These are phyloP conservation scores for Leuciscus waleckii DNA, from an alignment of 2,797 vertebrate species.

Conservation along the genomic window DNA sequence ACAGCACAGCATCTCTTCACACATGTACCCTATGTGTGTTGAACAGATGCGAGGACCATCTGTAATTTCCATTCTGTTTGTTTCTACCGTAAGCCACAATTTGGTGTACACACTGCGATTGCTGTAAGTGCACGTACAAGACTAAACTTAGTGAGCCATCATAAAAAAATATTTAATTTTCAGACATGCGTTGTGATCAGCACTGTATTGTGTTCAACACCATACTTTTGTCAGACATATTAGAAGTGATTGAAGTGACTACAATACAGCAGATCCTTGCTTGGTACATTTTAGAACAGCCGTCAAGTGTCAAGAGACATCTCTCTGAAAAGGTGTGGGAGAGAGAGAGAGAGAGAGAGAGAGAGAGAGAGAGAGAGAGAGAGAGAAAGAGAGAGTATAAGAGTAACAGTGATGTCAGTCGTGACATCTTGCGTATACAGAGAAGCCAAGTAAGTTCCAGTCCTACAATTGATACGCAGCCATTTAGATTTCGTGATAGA, in stretches of 20 bases:
- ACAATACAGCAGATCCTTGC: background rate
- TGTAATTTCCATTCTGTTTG: slow-evolving; percentile 71
- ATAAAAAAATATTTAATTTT: background rate
- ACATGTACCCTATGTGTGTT: slow-evolving; percentile 55
- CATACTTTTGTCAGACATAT: slow-evolving; percentile 7
- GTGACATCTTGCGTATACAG: slow-evolving; percentile 35
- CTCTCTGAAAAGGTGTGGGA: slow-evolving; percentile 19
- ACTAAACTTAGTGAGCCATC: slow-evolving; percentile 52
- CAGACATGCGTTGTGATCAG: background rate
- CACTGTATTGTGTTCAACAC: slow-evolving; percentile 6
- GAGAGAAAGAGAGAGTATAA: slow-evolving; percentile 1
- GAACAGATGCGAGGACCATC: slow-evolving; percentile 63
- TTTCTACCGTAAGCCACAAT: slow-evolving; percentile 71
- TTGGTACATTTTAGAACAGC: slow-evolving; percentile 3
- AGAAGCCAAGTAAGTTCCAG: slow-evolving; percentile 43
- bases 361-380: background rate
- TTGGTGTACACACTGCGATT: slow-evolving; percentile 58
- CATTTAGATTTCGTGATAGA: slow-evolving; percentile 51
- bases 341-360: too few species aligned
- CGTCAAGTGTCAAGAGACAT: slow-evolving; percentile 22
- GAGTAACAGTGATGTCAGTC: slow-evolving; percentile 30
- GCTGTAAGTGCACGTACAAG: slow-evolving; percentile 48
- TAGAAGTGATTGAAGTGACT: slow-evolving; percentile 28
- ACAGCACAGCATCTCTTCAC: slow-evolving; percentile 50
- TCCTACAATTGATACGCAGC: slow-evolving; percentile 35